A percentile compares a stretch with the other conserved stretches of the same genome.
Conservation (phyloP, 2,797 vertebrate species). For the Fistularia commersonii region DNA sequence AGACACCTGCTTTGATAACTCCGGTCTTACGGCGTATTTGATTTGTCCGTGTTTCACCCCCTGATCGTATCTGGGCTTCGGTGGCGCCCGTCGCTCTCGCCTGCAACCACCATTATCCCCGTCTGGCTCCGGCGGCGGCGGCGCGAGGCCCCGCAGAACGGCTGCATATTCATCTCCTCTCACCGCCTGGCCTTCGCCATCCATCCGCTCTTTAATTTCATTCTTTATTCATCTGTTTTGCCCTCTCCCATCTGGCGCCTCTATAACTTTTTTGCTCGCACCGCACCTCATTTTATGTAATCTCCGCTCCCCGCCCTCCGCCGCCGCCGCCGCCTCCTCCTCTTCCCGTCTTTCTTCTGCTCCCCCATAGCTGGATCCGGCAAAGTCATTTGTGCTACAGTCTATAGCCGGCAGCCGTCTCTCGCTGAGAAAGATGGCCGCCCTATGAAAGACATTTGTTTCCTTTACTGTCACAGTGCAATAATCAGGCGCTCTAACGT, state of each 20-base stretch:
- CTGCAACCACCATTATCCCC: constrained; percentile 52
- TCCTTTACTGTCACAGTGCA: constrained; percentile 75
- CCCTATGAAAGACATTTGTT: constrained; percentile 76
- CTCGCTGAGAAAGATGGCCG: constrained; percentile 67
- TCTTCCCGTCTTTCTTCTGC: constrained; percentile 53
- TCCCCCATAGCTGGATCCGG: constrained; percentile 54
- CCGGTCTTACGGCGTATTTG: no score
- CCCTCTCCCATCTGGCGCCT: constrained; percentile 56
- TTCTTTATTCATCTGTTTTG: constrained; percentile 50
- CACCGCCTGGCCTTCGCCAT: constrained; percentile 25
- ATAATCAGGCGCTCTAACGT: constrained; percentile 77
- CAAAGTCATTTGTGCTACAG: constrained; percentile 58
- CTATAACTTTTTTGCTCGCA: constrained; percentile 49
- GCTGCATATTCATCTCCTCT: constrained; percentile 37
- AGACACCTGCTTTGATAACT: no score
- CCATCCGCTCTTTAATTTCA: constrained; percentile 34
- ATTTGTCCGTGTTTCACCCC: constrained; percentile 20
- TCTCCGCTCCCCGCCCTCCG: constrained; percentile 24
- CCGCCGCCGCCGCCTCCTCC: constrained; percentile 38
- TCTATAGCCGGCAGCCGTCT: constrained; percentile 67
- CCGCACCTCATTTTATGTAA: constrained; percentile 46
- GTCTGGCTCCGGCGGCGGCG: constrained; percentile 25
- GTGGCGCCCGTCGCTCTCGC: constrained; percentile 60
- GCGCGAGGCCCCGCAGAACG: constrained; percentile 39
- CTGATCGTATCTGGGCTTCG: constrained; percentile 45